Evolutionary conservation across 2,888 invertebrate species (phyloP).

Genomic region (Aplocera efformata): DNA sequence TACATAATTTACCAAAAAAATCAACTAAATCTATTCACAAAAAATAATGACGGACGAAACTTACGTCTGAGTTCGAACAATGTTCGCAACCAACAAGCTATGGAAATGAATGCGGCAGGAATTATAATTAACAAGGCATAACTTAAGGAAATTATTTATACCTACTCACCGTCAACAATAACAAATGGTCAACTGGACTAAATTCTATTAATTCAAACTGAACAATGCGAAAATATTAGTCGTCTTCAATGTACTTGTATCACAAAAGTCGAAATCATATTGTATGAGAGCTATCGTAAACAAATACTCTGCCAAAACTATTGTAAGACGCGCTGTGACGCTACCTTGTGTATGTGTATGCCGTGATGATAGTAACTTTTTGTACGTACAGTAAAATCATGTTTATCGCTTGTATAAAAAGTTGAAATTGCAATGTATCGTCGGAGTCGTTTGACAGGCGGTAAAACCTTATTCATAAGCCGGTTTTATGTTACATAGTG

Average conservation of each 20-base stretch:
- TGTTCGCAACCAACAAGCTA: conserved; percentile 4
- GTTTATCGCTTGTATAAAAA: not conserved
- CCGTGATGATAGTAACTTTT: conserved; percentile 29
- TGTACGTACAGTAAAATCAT: conserved; percentile 6
- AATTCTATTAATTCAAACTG: no score
- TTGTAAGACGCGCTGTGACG: not conserved
- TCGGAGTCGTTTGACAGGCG: conserved; percentile 18
- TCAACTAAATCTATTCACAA: no score
- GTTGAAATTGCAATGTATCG: conserved; percentile 6
- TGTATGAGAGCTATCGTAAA: conserved; percentile 6
- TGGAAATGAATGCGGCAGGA: conserved; percentile 6
- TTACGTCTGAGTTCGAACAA: conserved; percentile 5
- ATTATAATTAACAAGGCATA: not conserved
- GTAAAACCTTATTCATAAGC: conserved; percentile 8
- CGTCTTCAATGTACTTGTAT: no score
- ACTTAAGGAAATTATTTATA: not conserved
- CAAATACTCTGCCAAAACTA: conserved; percentile 12
- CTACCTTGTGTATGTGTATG: not conserved
- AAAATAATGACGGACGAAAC: conserved; percentile 14
- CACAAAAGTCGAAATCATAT: no score
- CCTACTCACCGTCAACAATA: no score
- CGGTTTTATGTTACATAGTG: conserved; percentile 1
- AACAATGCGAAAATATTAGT: no score
- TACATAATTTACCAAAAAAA: no score
- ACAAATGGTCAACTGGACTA: no score